phyloP scores from a whole-genome alignment of 2,113 vertebrate genomes.

The Lophochroa leadbeateri region DNA sequence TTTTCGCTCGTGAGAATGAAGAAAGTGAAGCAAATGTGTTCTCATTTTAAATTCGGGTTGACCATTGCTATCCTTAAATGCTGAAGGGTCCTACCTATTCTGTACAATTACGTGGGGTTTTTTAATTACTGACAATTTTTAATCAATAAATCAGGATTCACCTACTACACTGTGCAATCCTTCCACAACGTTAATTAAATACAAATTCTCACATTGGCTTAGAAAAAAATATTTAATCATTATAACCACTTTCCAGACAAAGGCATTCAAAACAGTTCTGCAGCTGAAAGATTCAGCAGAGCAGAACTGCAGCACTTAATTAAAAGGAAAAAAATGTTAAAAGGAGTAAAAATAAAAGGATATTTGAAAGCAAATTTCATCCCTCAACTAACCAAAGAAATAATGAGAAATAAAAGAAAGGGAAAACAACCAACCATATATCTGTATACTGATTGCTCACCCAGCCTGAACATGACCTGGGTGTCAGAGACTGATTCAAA shows the following conservation, averaged over 20 bases:
- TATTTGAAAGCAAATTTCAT: conserved; percentile 31
- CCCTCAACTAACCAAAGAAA: neutral
- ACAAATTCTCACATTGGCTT: neutral
- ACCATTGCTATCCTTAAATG: neutral
- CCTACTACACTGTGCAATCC: neutral
- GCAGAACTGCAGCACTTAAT: neutral
- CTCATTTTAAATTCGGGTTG: neutral
- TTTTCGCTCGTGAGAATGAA: neutral
- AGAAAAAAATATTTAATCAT: neutral
- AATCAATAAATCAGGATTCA: neutral
- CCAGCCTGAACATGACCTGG: neutral
- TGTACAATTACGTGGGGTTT: neutral
- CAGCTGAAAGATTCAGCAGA: neutral
- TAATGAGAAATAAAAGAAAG: conserved; percentile 18
- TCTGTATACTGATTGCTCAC: neutral
- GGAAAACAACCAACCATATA: neutral
- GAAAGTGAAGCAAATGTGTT: neutral
- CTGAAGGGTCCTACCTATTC: neutral
- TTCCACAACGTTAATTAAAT: neutral
- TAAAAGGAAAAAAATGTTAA: neutral
- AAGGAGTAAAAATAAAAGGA: neutral
- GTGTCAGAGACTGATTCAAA: neutral
- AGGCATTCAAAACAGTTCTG: neutral
- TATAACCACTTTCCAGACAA: neutral
- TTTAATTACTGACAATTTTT: neutral